These are phyloP conservation scores for Gambusia affinis DNA, from an alignment of 2,113 vertebrate genomes.

Conservation along the genomic window DNA sequence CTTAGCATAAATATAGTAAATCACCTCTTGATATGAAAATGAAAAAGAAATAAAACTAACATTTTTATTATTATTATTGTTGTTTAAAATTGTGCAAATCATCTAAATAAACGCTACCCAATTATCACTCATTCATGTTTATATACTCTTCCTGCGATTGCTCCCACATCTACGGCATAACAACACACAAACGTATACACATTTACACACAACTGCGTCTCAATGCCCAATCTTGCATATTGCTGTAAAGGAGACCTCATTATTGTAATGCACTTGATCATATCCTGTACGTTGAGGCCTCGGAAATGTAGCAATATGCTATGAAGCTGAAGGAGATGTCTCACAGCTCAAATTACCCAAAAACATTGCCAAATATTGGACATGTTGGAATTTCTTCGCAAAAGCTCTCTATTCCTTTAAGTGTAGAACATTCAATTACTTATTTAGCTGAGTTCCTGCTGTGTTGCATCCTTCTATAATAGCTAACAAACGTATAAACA, in stretches of 20 bases:
- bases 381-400: constrained; percentile 23
- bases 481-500: constrained; percentile 4
- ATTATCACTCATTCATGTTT: neutral
- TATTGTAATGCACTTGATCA: constrained; percentile 75
- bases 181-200: constrained; percentile 13
- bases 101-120: too few species aligned
- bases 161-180: constrained; percentile 15
- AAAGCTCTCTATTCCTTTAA: constrained; percentile 14
- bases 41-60: too few species aligned
- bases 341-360: constrained; percentile 56
- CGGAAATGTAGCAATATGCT: constrained; percentile 64
- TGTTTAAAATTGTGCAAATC: too few species aligned
- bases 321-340: constrained; percentile 59
- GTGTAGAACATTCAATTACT: constrained; percentile 48
- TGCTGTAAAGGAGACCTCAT: constrained; percentile 70
- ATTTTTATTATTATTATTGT: too few species aligned
- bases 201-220: constrained; percentile 42
- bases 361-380: constrained; percentile 45
- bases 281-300: constrained; percentile 63
- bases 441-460: constrained; percentile 27
- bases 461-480: constrained; percentile 4
- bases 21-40: too few species aligned
- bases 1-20: too few species aligned
- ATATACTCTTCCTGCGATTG: neutral
- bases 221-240: constrained; percentile 53